Conservation (phyloP, 2,797 vertebrate genomes). For the Dipus sagitta region DNA sequence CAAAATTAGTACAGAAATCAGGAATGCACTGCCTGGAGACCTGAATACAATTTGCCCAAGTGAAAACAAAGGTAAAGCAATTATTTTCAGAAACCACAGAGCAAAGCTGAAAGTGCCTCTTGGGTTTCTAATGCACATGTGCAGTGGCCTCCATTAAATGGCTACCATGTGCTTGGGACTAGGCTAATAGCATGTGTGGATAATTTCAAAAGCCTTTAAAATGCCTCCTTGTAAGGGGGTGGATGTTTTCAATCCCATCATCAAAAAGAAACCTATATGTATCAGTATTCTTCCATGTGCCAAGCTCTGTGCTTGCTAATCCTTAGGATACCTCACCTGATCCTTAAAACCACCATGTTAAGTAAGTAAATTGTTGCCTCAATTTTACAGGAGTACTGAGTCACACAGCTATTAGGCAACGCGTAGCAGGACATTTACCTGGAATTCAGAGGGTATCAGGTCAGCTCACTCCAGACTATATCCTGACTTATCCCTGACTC, state of each 20-base stretch:
- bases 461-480: background rate
- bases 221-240: background rate
- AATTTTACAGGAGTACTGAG: background rate
- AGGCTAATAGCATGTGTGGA: background rate
- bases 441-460: rapidly evolving
- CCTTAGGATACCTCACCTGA: background rate
- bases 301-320: background rate
- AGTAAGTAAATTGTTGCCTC: background rate
- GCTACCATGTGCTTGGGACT: background rate
- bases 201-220: background rate
- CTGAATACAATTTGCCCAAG: conserved; percentile 1
- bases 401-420: background rate
- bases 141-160: background rate
- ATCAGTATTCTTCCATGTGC: background rate
- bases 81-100: background rate
- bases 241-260: background rate
- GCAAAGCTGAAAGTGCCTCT: background rate
- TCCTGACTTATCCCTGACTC: background rate
- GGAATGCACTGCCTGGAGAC: background rate
- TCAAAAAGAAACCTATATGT: background rate
- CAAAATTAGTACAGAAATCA: conserved; percentile 54
- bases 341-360: background rate
- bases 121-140: background rate
- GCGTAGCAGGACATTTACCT: background rate
- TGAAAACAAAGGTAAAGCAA: conserved; percentile 40